A percentile compares a stretch with the other conserved stretches of the same genome.
These are phyloP conservation scores for Rhopalosiphum padi DNA, from an alignment of 1,140 invertebrate genomes.

Conservation along the genomic window DNA sequence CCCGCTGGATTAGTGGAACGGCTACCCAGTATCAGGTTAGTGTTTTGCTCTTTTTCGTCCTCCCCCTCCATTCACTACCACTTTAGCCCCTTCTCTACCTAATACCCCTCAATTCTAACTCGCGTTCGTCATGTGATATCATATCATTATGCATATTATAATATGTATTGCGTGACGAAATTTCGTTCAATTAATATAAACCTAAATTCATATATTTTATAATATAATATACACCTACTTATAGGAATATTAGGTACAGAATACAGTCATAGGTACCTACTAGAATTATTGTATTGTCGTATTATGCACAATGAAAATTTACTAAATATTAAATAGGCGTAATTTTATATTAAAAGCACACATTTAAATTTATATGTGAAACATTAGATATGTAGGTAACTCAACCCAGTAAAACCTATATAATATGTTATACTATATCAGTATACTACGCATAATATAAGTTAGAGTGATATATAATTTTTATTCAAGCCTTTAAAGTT, in stretches of 20 bases:
- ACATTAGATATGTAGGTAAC: not conserved
- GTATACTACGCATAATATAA: not conserved
- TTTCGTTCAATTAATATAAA: not conserved
- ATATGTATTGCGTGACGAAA: not conserved
- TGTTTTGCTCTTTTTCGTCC: slow-evolving; percentile 53
- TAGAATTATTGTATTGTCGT: not conserved
- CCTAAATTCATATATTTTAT: not conserved
- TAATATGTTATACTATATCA: not conserved
- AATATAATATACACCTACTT: not conserved
- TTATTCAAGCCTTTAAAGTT: not conserved
- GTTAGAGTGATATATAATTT: not conserved
- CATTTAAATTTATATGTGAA: not conserved
- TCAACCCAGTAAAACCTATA: not conserved
- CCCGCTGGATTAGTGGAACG: slow-evolving; percentile 56
- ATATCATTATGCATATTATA: not conserved
- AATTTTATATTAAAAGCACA: not conserved
- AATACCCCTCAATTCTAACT: slow-evolving; percentile 19
- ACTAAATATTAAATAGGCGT: not conserved
- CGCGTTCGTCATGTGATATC: not conserved
- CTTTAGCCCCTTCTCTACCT: not conserved
- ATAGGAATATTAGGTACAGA: not conserved
- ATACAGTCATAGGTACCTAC: not conserved
- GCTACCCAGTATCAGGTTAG: slow-evolving; percentile 56
- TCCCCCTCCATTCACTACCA: not conserved
- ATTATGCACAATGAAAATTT: not conserved